Base-by-base conservation (phyloP, 2,797 vertebrate genomes). In the Intellagama lesueurii region DNA sequence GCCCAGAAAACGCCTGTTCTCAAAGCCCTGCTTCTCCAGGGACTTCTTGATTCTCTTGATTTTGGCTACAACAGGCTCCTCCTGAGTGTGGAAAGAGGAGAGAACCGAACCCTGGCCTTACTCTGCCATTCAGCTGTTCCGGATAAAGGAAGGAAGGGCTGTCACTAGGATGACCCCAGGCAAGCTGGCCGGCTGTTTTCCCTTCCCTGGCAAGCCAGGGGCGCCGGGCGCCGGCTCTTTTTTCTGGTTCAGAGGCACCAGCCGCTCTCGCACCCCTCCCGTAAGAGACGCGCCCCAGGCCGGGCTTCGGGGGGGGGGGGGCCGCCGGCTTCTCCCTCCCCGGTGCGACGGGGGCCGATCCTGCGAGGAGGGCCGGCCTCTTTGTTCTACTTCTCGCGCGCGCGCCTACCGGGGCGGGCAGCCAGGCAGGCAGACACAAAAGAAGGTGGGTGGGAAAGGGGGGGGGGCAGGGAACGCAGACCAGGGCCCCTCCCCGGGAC, bases 351-450 rank as follows among this genome's bases (percentile, higher is more conserved):
- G 52, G 52, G 12, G 7, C 52, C 52, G 7, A 56, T 64, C 16
- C 19, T 64, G 16, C 16, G 19, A 22, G 60, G 60, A 64, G 60
- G 60, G 60, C 19, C 5, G 60, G 60, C 60, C 60, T 64, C 60
- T 64, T 64, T 64, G 19, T 64, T 64, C 60, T 4, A 14, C 60
- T 6, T 64, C 52, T 56, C 40, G 40, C 12, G 1, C 12, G 1
- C 11, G 52, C 52, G 52, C 52, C 52, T 56, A 56, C 52, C 14
- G 52, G 14, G 52, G 52, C 14, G 7, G 52, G 52, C 52, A 56
- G 52, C 72, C 32, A 12, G 81, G 12, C 32, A 12, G 81, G 12
- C 78, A 70, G 90, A 77, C 83, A 77, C 85, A 88, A 87, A 78
- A 32, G 60, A 26, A 16, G 17, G 5, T 2, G 52, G 11, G 72